Base-by-base conservation (phyloP, 2,797 vertebrate genomes). In the Graptemys geographica region DNA sequence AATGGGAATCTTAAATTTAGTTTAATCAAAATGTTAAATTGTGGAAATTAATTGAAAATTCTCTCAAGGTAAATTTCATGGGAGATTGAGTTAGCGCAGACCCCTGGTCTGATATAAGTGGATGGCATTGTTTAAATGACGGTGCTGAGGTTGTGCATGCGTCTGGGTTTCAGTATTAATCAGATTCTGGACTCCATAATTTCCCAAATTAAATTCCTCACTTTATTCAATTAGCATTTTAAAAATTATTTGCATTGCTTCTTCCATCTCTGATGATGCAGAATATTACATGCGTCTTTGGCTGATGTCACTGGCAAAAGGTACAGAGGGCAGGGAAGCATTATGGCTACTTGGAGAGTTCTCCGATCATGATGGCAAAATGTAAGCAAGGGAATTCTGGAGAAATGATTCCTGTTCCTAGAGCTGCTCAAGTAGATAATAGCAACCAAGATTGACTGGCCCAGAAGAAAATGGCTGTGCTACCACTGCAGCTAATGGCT, bases 81-180 rank as follows among this genome's bases (percentile, higher is more conserved):
- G 86, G 82, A 91, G 82, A 90, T 74, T 49, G 80, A 88, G n/a
- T 94, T 94, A 90, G 80, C 81, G 55, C 82, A 74, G 78, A 74
- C 51, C 53, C 27, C 49, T 87, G 78, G 47, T 37, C 79, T 94
- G 84, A 59, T 81, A 37, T 41, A 89, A 84, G 80, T 1, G 28
- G 65, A 55, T 82, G 72, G 11, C 78, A 25, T 1, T 49, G 79
- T 65, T 92, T 44, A 85, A 93, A 59, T 41, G 86, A 74, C 72
- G 65, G 51, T 0, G 0, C 44, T 37, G 76, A 91, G 65, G 55
- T 78, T 86, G 56, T 0, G 1, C 0, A 0, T 1, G 6, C 1
- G n/a, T 19, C n/a, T 33, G 21, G 25, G 3, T 65, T 3, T 90
- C 1, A 1, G 79, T 84, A 81, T 86, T 90, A 91, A 31, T 93